Conservation (phyloP, 2,113 vertebrate genomes). For the Lagopus leucura region DNA sequence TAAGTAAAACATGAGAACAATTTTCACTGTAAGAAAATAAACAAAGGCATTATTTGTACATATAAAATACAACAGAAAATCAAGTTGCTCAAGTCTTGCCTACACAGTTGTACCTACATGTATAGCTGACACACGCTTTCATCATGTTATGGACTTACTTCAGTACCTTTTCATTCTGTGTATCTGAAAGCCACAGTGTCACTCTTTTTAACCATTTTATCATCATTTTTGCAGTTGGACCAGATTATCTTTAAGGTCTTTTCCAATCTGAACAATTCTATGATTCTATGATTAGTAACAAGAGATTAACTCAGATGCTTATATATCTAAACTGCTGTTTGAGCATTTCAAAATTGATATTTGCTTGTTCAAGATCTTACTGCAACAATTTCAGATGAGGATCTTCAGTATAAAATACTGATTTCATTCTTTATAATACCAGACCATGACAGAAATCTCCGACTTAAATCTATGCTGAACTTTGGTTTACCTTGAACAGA, state of each 20-base stretch:
- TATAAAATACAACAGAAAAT: neutral
- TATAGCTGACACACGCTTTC: neutral
- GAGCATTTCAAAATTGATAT: neutral
- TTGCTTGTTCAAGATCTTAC: neutral
- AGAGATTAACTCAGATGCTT: neutral
- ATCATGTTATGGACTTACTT: neutral
- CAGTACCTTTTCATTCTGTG: neutral
- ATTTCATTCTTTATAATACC: neutral
- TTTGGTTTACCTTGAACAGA: neutral
- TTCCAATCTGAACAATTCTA: too few species aligned
- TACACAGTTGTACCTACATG: neutral
- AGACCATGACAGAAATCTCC: neutral
- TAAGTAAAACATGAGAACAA: neutral
- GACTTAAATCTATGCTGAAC: neutral
- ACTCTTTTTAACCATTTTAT: neutral
- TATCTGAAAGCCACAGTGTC: neutral
- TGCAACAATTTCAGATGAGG: neutral
- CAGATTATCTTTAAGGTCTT: too few species aligned
- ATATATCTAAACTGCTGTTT: neutral
- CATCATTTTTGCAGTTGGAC: too few species aligned
- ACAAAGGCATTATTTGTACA: neutral
- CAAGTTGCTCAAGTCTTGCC: neutral
- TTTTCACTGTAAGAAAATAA: neutral
- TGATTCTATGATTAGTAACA: neutral
- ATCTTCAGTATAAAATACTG: neutral